Conservation (phyloP, 2,113 vertebrate species). For the Calidris pugnax region DNA sequence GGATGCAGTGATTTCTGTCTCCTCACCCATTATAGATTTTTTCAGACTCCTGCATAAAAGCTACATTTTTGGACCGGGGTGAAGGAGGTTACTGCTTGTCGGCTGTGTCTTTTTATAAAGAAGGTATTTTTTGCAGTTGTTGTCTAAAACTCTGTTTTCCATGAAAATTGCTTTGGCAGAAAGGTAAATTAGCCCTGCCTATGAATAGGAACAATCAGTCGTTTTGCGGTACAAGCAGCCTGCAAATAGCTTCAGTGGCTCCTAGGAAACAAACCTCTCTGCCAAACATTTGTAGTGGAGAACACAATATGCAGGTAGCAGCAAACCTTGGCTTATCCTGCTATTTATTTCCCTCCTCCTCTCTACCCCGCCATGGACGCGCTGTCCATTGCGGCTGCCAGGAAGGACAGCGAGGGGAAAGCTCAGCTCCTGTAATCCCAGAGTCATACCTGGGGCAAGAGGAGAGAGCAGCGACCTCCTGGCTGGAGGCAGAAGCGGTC, state of each 20-base stretch:
- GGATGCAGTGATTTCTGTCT: not conserved
- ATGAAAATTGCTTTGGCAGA: not conserved
- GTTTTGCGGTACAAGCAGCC: not conserved
- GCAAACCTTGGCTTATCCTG: not conserved
- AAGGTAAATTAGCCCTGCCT: not conserved
- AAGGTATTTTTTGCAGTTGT: not conserved
- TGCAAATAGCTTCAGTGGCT: not conserved
- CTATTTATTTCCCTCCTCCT: not conserved
- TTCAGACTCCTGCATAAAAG: not conserved
- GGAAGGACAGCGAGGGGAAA: not conserved
- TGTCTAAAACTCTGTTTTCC: not conserved
- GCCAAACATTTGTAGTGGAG: not conserved
- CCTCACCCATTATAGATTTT: not conserved
- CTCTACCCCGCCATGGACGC: not conserved
- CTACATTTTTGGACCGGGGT: not conserved
- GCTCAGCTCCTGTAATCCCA: not conserved
- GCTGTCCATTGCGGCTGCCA: not conserved
- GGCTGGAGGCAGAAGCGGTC: not conserved
- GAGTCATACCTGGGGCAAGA: not conserved
- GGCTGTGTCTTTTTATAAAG: not conserved
- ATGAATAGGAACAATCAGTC: not conserved
- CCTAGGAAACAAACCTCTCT: not conserved
- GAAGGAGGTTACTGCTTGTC: not conserved
- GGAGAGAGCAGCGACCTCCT: not conserved
- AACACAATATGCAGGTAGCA: not conserved